Evolutionary conservation across 2,113 vertebrate species (phyloP).

Genomic region (Nannobrachium achirus): DNA sequence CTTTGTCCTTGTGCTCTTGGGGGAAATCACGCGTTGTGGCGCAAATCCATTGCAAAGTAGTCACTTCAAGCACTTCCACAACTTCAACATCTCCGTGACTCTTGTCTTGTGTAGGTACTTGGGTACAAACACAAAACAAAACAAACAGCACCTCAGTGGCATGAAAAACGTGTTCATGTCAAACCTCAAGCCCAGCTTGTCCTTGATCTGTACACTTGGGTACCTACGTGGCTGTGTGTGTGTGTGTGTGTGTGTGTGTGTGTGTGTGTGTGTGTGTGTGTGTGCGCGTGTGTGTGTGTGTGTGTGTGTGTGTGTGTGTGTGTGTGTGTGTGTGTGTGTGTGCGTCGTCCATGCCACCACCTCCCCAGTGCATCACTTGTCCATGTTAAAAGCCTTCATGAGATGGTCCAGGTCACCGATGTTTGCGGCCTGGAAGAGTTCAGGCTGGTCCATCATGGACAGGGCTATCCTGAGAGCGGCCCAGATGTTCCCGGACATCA

Average conservation of each 20-base stretch:
- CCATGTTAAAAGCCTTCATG: constrained; percentile 93
- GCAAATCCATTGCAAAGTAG: constrained; percentile 73
- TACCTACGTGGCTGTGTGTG: constrained; percentile 57
- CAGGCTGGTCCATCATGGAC: constrained; percentile 97
- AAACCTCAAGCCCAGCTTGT: constrained; percentile 37
- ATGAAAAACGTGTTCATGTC: constrained; percentile 45
- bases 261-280: too few species aligned
- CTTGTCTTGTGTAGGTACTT: constrained; percentile 48
- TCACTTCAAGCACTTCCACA: constrained; percentile 59
- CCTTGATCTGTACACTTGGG: constrained; percentile 68
- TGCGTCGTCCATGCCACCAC: not conserved
- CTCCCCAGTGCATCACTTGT: constrained; percentile 79
- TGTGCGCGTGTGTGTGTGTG: too few species aligned
- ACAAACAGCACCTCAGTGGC: constrained; percentile 15
- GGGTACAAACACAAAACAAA: constrained; percentile 17
- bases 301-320: too few species aligned
- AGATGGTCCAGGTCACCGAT: constrained; percentile 96
- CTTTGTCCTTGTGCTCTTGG: constrained; percentile 75
- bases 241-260: too few species aligned
- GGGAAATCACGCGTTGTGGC: constrained; percentile 76
- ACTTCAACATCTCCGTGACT: constrained; percentile 19
- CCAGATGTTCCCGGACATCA: constrained; percentile 98
- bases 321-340: too few species aligned
- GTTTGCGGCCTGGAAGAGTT: constrained; percentile 97
- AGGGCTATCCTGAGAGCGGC: constrained; percentile 94